Base-by-base conservation (phyloP, 1,140 invertebrate species). In the Drosophila ohnishii region DNA sequence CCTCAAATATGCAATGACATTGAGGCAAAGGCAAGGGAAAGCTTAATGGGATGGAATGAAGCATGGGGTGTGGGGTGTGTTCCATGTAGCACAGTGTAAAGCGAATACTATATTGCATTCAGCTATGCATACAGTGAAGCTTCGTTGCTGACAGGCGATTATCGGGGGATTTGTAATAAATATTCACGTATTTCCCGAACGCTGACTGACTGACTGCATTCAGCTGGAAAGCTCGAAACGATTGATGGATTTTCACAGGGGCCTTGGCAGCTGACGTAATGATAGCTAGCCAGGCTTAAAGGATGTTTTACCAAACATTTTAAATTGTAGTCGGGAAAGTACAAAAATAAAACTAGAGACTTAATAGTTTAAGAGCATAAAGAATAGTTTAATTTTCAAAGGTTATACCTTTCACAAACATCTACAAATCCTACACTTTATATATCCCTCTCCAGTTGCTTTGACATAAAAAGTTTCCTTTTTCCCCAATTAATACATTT, bases 1-100 rank as follows among this genome's bases (percentile, higher is more conserved):
- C 34, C 71, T 83, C 75, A 83, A 87, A 86, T 86, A 86, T 86
- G 82, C 82, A 86, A 53, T 87, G 82, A 87, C 82, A 86, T 86
- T 87, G 82, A 70, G 66, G 66, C 82, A 79, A 86, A 87, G 83
- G 77, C 82, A 76, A 73, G 58, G 32, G 55, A 48, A 59, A 58
- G 40, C 40, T 35, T 47, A 37, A 42, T 45, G 53, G 45, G 14
- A 56, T 16, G 53, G 34, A 47, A 56, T 28, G 32, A 5, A 22
- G 16, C 13, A 13, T 9, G 34, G 25, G 37, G 28, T 35, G 28
- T n/a, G 32, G 34, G 28, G n/a, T 42, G 25, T 48, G 14, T 16
- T 9, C 13, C 13, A 22, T 58, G 34, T 13, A 45, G 16, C 40
- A 44, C 42, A 34, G 50, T 53, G 50, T 45, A 55, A 32, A 45